Evolutionary conservation across 2,797 vertebrate species (phyloP).

Genomic region (Gorsachius magnificus): DNA sequence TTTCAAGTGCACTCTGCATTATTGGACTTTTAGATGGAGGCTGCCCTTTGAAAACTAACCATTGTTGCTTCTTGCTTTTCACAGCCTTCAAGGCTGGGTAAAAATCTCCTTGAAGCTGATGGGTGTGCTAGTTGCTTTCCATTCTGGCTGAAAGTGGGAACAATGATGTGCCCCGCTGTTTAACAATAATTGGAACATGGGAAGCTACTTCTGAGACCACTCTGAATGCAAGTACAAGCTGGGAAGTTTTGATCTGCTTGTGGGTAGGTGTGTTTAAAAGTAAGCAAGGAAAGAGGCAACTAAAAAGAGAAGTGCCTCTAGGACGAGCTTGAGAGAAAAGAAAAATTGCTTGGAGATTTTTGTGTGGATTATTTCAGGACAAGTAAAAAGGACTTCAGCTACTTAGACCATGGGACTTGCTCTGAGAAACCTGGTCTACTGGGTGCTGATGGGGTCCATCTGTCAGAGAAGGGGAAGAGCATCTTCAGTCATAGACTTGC

Average conservation of each 20-base stretch:
- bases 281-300: background rate
- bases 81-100: background rate
- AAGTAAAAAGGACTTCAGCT: background rate
- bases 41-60: constrained; percentile 35
- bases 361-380: background rate
- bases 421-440: background rate
- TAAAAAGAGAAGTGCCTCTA: background rate
- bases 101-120: constrained; percentile 36
- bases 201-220: constrained; percentile 13
- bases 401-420: background rate
- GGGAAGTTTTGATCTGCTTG: background rate
- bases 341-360: background rate
- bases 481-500: background rate
- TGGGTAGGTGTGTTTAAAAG: background rate
- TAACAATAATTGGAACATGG: constrained; percentile 24
- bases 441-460: background rate
- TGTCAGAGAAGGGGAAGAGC: background rate
- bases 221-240: background rate
- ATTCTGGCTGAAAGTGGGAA: constrained; percentile 20
- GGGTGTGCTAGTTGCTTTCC: constrained; percentile 9
- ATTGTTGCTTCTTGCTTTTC: constrained; percentile 53
- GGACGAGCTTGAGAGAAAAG: background rate
- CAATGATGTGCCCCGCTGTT: background rate
- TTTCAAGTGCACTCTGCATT: constrained; percentile 54
- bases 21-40: constrained; percentile 36